Base-by-base conservation (phyloP, 1,140 invertebrate species). In the Nasonia giraulti region DNA sequence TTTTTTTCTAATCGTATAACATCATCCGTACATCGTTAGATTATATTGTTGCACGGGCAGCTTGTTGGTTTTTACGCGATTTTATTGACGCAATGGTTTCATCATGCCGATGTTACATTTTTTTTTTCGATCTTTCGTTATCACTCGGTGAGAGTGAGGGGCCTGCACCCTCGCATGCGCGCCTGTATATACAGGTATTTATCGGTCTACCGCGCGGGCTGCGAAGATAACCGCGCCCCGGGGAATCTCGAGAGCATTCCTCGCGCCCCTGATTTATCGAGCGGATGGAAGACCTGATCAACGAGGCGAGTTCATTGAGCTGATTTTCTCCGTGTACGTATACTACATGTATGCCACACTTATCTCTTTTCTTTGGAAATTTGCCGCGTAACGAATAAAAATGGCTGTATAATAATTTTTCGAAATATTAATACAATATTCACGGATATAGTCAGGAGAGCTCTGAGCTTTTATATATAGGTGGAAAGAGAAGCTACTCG, bases 141-240 rank as follows among this genome's bases (percentile, higher is more conserved):
- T 17, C 62, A 17, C 3, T 6, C 14, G 2, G 14, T 7, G 62
- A 23, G n/a, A 17, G 0, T 6, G 11, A 27, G n/a, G 23, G 6
- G 5, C 11, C 27, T 27, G 27, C 23, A 27, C 20, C 66, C 66
- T 10, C 66, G 27, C 66, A n/a, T 0, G 77, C 74, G 69, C 23
- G 87, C 40, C 71, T 47, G 44, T 31, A 50, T 10, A 40, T 10
- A 40, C 87, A 88, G 86, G 87, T 90, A 90, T 91, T 90, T 91
- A 90, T 91, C 88, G 86, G 85, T 80, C 83, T 87, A 85, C 88
- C 69, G 12, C 73, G 71, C 71, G 91, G 90, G 47, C 90, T 91
- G 89, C 89, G 89, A 91, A 91, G 91, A 92, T 92, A 92, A 92
- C 91, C 91, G 90, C 91, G 91, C 91, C 90, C 91, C 88, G 82